phyloP scores from a whole-genome alignment of 2,888 invertebrate species.

The Pristionchus mayeri region DNA sequence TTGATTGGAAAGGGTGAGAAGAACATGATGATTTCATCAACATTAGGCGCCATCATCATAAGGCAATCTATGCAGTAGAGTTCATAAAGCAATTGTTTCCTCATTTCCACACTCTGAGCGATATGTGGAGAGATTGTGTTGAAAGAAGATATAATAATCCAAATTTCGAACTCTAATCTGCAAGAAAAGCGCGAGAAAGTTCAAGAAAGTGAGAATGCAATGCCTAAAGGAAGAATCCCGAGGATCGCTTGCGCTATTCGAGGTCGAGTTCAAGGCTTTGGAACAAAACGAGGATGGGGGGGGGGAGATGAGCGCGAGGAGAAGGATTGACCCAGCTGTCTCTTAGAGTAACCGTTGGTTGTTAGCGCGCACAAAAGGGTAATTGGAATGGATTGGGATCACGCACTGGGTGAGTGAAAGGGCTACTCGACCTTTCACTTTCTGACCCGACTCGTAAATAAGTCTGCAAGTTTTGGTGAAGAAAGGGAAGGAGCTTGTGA shows the following conservation, averaged over 20 bases:
- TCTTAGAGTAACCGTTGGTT: constrained; percentile 1
- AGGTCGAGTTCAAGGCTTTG: constrained; percentile 37
- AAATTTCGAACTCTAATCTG: no score
- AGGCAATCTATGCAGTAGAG: background rate
- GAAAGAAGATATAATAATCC: no score
- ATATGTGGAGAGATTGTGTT: no score
- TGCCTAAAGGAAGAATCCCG: background rate
- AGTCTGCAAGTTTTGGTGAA: background rate
- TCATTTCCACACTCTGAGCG: no score
- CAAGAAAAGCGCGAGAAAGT: background rate
- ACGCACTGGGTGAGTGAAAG: constrained; percentile 3
- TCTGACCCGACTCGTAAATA: background rate
- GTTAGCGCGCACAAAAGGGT: background rate
- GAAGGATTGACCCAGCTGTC: constrained; percentile 31
- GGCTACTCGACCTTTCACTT: no score
- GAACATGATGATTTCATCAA: background rate
- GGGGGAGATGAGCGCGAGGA: background rate
- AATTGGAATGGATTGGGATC: constrained; percentile 33
- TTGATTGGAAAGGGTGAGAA: background rate
- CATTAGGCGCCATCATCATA: no score
- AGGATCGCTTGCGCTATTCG: background rate
- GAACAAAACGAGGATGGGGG: background rate
- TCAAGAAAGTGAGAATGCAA: background rate
- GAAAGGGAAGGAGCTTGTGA: no score
- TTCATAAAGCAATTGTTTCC: no score